Evolutionary conservation across 2,888 invertebrate genomes (phyloP), one percentile per base, ranked within the genome.

Genomic region (Lepidochrysops patricia): DNA sequence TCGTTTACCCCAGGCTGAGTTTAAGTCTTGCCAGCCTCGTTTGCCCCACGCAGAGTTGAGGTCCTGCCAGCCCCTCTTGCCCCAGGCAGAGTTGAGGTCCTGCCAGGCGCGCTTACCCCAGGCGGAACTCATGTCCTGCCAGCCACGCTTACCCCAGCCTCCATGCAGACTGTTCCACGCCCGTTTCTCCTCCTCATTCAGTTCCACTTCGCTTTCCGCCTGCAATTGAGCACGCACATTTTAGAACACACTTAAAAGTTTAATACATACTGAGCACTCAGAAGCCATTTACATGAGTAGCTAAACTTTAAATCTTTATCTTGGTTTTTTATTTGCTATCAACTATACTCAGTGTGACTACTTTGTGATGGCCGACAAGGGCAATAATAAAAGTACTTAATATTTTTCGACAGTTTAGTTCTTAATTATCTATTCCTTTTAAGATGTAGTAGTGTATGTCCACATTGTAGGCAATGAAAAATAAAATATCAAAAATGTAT

Each of bases 101-200:
- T 88, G 88, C 92, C 91, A 92, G 29, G 87, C 91, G 13, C 91
- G 74, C 67, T 91, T 91, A 43, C 90, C 90, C 90, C 90, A 90
- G 60, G 81, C 80, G 34, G 84, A 80, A 68, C 89, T 89, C 62
- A 91, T 73, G 70, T 85, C 89, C 64, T 82, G 82, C 91, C 90
- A 91, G 19, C 82, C 88, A n/a, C 90, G 69, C 68, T 91, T 90
- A 12, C 91, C 92, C 90, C 90, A 90, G 3, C 88, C 90, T 79
- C 91, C 91, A 67, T 91, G 87, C 63, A 91, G 79, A 68, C 85
- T 90, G 52, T 90, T 84, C 92, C 92, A 92, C 52, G 91, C 92
- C 52, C 92, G 79, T 72, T 93, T 93, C 23, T 91, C 91, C 78
- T 91, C 90, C 48, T 90, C 90, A 49, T 85, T 81, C 69, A 90